phyloP scores from a whole-genome alignment of 2,113 vertebrate genomes.

The Myodes glareolus region DNA sequence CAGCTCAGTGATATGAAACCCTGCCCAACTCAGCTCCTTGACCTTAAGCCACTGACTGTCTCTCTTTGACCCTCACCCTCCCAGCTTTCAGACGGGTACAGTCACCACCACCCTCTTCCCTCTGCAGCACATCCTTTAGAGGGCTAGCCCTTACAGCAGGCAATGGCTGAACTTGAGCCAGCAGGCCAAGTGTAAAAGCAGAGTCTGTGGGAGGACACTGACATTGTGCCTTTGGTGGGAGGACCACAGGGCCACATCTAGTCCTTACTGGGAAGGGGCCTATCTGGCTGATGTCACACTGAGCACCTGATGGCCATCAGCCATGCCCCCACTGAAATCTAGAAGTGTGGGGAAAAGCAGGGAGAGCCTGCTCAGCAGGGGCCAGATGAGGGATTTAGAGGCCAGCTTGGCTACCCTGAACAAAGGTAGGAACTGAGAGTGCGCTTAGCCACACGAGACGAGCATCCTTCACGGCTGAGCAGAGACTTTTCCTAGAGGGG shows the following conservation, averaged over 20 bases:
- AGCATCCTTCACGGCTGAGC: neutral
- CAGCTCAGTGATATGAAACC: neutral
- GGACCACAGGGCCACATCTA: fast-evolving
- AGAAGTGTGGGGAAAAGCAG: neutral
- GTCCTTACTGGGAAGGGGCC: neutral
- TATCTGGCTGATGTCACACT: fast-evolving
- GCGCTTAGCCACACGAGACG: neutral
- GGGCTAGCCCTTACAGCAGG: neutral
- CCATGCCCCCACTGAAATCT: neutral
- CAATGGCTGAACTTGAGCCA: neutral
- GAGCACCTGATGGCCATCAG: neutral
- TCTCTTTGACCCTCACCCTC: neutral
- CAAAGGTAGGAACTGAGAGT: neutral
- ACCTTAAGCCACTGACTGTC: neutral
- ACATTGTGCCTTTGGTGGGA: neutral
- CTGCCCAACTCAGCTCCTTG: neutral
- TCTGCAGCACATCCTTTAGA: neutral
- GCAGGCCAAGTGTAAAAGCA: fast-evolving
- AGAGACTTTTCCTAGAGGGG: neutral
- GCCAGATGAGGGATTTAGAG: no score
- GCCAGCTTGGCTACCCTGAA: neutral
- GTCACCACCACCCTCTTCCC: neutral
- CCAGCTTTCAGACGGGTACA: neutral
- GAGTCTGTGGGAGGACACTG: no score
- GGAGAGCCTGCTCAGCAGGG: neutral